phyloP scores from a whole-genome alignment of 2,113 vertebrate genomes.

The Galemys pyrenaicus region DNA sequence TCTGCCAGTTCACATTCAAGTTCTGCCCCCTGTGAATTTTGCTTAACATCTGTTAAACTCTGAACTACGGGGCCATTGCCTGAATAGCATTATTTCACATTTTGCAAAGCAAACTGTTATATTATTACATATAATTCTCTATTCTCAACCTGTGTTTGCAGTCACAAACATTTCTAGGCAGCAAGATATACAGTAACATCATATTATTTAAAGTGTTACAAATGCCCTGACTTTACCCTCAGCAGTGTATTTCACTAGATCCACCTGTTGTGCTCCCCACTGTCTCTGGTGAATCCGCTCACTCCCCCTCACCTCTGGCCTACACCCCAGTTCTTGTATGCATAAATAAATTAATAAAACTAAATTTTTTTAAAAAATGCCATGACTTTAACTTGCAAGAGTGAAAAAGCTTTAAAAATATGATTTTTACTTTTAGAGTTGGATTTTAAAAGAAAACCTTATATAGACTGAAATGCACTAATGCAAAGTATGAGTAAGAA shows the following conservation, averaged over 20 bases:
- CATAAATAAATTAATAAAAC: background rate
- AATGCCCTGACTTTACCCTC: background rate
- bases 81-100: background rate
- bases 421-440: slow-evolving; percentile 39
- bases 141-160: background rate
- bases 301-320: no score
- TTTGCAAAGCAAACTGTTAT: slow-evolving; percentile 25
- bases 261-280: no score
- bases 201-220: background rate
- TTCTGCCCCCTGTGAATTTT: background rate
- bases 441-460: slow-evolving; percentile 26
- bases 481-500: slow-evolving; percentile 19
- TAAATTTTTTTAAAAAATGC: background rate
- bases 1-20: slow-evolving; percentile 17
- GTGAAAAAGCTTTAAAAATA: slow-evolving; percentile 24
- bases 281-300: no score
- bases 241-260: no score
- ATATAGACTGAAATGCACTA: background rate
- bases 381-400: background rate
- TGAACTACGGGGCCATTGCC: background rate
- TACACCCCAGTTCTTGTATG: no score
- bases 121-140: background rate
- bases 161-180: background rate
- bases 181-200: background rate
- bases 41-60: slow-evolving; percentile 55